Evolutionary conservation across 2,797 vertebrate genomes (phyloP), one percentile per base, ranked within the genome.

Genomic region (Falco peregrinus): DNA sequence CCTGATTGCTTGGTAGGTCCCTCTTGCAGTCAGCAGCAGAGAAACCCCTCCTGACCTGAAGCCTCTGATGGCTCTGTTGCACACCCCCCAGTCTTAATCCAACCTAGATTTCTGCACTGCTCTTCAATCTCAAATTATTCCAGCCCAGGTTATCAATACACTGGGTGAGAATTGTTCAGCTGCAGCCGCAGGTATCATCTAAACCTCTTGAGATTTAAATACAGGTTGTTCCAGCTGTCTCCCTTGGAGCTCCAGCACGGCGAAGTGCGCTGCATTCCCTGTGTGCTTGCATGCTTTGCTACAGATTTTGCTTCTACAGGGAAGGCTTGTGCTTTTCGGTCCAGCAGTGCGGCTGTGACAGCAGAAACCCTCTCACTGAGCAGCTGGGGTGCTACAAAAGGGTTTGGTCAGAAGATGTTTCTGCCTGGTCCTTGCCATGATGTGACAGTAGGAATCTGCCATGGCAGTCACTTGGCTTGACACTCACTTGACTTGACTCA

Each of bases 101-200:
- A 1, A 0, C 11, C 18, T 14, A 3, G 26, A 26, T 29, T 64
- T 54, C 53, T 39, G 6, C 20, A 2, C 33, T 64, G 3, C 26
- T 74, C 20, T 41, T 33, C 19, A 25, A 28, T 45, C 37, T 26
- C 8, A 2, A 18, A 5, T 63, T 16, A 4, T 28, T 51, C 39
- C 10, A 7, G 47, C 41, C 11, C 21, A 16, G 51, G 15, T 19
- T 9, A 22, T 15, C 13, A 3, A 0, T 20, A 3, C 6, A 1
- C 19, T 19, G 75, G 48, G 25, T 9, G 12, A 13, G 70, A 51
- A 22, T n/a, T 28, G 60, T 15, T 35, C 1, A 8, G 64, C 1
- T 39, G 63, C 63, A 28, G 56, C 29, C 3, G 1, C 17, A 29
- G 67, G 54, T 47, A 29, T 70, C 65, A 1, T n/a, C 76, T 82